Conservation (phyloP, 1,140 invertebrate species). For the Argopecten irradians region DNA sequence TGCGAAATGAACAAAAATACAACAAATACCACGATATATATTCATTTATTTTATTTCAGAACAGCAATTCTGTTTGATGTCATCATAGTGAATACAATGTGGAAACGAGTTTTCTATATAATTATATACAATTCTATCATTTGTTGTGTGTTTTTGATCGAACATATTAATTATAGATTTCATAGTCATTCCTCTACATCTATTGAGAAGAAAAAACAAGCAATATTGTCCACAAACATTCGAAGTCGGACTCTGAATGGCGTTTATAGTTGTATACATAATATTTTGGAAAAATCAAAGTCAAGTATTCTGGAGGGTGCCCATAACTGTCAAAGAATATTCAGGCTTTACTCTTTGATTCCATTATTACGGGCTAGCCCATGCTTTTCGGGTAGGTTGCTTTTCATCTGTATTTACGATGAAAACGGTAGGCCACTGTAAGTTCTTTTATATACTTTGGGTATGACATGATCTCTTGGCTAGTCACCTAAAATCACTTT, state of each 20-base stretch:
- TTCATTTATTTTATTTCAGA: background rate
- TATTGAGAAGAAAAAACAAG: conserved; percentile 39
- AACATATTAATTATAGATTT: conserved; percentile 31
- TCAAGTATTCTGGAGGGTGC: conserved; percentile 23
- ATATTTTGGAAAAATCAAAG: conserved; percentile 27
- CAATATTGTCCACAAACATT: conserved; percentile 44
- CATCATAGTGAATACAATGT: conserved; percentile 24
- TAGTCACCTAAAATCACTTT: background rate
- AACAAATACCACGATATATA: background rate
- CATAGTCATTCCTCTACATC: conserved; percentile 28
- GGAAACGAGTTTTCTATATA: conserved; percentile 35
- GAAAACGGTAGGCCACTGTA: conserved; percentile 23
- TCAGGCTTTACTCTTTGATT: conserved; percentile 10
- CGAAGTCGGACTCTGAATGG: conserved; percentile 16
- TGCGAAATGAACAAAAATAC: background rate
- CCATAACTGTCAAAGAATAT: conserved; percentile 50
- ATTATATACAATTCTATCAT: conserved; percentile 41
- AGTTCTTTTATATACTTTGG: background rate
- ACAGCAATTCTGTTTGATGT: background rate
- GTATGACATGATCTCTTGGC: conserved; percentile 34
- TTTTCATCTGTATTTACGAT: conserved; percentile 41
- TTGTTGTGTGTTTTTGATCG: background rate
- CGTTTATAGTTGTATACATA: background rate
- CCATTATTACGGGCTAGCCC: conserved; percentile 41
- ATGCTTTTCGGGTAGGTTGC: conserved; percentile 33